These are phyloP conservation scores for Eolophus roseicapilla DNA, from an alignment of 2,113 vertebrate genomes.

Conservation along the genomic window DNA sequence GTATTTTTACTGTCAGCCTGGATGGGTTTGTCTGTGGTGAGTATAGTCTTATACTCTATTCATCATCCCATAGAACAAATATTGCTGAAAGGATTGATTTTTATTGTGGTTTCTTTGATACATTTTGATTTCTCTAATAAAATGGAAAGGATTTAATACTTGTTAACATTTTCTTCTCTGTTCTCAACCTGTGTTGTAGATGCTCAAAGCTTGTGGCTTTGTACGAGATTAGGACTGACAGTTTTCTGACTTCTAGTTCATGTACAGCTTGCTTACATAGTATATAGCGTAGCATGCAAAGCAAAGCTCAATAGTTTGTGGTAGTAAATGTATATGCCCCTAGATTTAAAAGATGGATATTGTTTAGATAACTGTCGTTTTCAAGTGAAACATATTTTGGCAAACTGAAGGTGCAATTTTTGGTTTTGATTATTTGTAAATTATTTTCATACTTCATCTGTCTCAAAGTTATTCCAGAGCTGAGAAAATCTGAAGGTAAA, in stretches of 20 bases:
- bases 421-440: neutral
- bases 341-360: neutral
- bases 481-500: neutral
- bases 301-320: neutral
- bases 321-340: neutral
- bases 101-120: neutral
- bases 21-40: slow-evolving; percentile 96
- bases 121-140: neutral
- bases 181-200: neutral
- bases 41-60: slow-evolving; percentile 53
- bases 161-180: neutral
- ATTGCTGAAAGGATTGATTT: neutral
- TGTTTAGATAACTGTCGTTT: neutral
- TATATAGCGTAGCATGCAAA: rapidly evolving
- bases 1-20: slow-evolving; percentile 85
- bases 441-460: neutral
- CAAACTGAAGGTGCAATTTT: neutral
- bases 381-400: neutral
- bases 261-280: neutral
- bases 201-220: neutral
- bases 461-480: neutral
- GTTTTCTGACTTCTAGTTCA: neutral
- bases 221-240: neutral
- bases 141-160: neutral
- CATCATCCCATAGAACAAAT: neutral